Evolutionary conservation across 2,888 invertebrate genomes (phyloP).

Genomic region (Cybosia mesomella): DNA sequence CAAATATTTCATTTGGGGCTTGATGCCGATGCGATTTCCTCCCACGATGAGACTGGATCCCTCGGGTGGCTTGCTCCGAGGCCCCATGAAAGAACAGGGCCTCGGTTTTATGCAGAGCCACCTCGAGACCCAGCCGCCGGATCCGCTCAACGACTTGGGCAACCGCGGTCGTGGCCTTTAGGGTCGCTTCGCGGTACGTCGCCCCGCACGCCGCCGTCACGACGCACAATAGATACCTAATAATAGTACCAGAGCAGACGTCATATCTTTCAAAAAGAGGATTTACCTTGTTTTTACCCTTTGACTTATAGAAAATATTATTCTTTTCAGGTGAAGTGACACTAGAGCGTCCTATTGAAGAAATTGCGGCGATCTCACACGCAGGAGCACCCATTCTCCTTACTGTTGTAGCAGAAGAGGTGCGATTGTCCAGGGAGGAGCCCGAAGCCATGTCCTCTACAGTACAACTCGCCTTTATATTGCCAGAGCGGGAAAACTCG

Average conservation of each 20-base stretch:
- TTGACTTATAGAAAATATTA: background rate
- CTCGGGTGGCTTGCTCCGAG: too few relatives aligned
- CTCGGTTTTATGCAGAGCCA: too few relatives aligned
- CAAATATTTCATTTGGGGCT: too few relatives aligned
- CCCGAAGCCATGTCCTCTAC: constrained; percentile 93
- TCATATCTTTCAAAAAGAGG: background rate
- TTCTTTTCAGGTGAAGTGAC: constrained; percentile 78
- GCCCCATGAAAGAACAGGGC: too few relatives aligned
- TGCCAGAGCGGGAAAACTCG: constrained; percentile 92
- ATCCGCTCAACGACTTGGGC: too few relatives aligned
- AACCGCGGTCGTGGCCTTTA: too few relatives aligned
- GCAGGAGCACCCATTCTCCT: constrained; percentile 94
- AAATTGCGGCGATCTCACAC: constrained; percentile 93
- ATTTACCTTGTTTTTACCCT: background rate
- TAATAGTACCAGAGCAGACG: background rate
- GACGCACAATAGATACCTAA: too few relatives aligned
- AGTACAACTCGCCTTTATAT: constrained; percentile 93
- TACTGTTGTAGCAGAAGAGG: constrained; percentile 95
- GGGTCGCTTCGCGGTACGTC: too few relatives aligned
- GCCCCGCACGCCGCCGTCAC: too few relatives aligned
- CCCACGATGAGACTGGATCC: too few relatives aligned
- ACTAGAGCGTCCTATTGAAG: constrained; percentile 90
- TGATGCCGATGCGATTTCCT: too few relatives aligned
- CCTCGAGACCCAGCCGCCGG: too few relatives aligned
- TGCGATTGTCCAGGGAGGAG: constrained; percentile 90